Base-by-base conservation (phyloP, 2,113 vertebrate genomes). In the Hippocampus abdominalis region DNA sequence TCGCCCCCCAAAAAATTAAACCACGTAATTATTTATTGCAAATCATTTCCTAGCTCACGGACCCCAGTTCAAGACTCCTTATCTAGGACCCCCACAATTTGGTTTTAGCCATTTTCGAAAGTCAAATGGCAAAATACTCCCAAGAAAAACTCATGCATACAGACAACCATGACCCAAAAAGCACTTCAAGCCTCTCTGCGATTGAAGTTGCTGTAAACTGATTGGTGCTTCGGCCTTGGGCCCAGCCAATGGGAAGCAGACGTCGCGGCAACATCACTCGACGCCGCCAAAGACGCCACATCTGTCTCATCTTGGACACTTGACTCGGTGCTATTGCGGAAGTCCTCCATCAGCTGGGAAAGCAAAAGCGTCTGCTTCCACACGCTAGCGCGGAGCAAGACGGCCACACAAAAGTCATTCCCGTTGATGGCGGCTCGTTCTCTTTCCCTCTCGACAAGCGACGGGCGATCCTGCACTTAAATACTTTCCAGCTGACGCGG, bases 291-390 rank as follows among this genome's bases (percentile, higher is more conserved):
- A 61, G 48, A 21, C 57, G 79, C 68, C 11, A 69, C 18, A n/a
- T 54, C 51, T 54, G 21, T 69, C 77, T 68, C 0, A 13, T 77
- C 73, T 16, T 63, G 65, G 81, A 90, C 78, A 74, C 82, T 85
- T 62, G 62, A 83, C 86, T 74, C 80, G 92, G 91, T 92, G 92
- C 92, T 93, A 92, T 82, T 66, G 73, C 84, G 80, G 86, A 18
- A 80, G 85, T 66, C 71, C 73, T 84, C 70, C 77, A 73, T 67
- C 25, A 66, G 81, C 67, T 80, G 71, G 49, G 72, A 81, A 80
- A 83, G 81, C 77, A n/a, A 76, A 70, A 48, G 68, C 46, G 51
- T 79, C 80, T 84, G 78, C 80, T 18, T 65, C 18, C 68, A 77
- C 60, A 53, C 69, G 63, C 66, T 18, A 57, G 72, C 67, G 8